Percentiles rank a stretch among this genome's conserved stretches.
Conservation (phyloP, 2,113 vertebrate species). For the Alethe castanea region DNA sequence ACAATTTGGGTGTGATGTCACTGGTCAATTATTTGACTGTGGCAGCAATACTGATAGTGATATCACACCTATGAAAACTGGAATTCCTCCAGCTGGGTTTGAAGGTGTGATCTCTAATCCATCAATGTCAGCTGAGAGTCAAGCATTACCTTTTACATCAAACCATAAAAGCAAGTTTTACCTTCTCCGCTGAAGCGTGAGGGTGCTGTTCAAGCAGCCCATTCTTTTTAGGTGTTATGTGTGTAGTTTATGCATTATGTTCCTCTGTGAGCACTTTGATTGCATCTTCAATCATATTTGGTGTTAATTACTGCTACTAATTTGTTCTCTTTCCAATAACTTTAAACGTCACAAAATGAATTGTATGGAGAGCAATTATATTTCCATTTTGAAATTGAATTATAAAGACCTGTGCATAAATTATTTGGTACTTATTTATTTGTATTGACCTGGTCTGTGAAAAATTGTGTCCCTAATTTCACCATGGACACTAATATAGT, state of each 20-base stretch:
- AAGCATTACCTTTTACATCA: background rate
- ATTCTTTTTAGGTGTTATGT: background rate
- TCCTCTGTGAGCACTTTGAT: background rate
- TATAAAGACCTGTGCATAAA: background rate
- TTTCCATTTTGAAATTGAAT: background rate
- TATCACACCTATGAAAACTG: constrained; percentile 46
- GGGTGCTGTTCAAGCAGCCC: background rate
- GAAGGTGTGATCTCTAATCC: background rate
- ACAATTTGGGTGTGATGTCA: constrained; percentile 11
- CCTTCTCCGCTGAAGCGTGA: background rate
- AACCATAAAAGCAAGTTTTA: background rate
- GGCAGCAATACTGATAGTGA: constrained; percentile 7
- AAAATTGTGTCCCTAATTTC: background rate
- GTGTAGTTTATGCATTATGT: background rate
- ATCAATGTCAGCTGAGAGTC: background rate
- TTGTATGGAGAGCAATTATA: background rate
- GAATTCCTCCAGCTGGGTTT: background rate
- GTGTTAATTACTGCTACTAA: background rate
- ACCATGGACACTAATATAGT: background rate
- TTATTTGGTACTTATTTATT: background rate
- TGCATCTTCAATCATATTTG: background rate
- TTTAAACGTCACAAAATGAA: background rate
- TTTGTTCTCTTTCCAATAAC: background rate
- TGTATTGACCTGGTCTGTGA: background rate
- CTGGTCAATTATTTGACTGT: background rate